Conservation (phyloP, 2,797 vertebrate species). For the Takifugu ocellatus region DNA sequence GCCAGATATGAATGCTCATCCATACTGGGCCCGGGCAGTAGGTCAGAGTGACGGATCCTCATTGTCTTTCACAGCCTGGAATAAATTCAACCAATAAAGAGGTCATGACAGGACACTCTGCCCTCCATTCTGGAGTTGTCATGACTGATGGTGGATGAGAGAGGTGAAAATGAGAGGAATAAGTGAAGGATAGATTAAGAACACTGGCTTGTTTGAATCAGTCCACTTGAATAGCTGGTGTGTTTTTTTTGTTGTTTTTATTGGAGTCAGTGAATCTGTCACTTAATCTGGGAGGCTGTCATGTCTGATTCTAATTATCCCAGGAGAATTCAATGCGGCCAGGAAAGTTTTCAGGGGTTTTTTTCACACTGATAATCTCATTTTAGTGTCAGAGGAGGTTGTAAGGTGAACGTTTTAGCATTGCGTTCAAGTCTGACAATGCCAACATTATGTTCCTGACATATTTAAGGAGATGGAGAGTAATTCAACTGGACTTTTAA, state of each 20-base stretch:
- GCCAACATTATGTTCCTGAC: slow-evolving; percentile 2
- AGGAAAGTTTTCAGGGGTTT: slow-evolving; percentile 31
- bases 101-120: slow-evolving; percentile 47
- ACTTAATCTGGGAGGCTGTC: slow-evolving; percentile 38
- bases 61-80: slow-evolving; percentile 43
- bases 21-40: too few species aligned
- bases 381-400: slow-evolving; percentile 21
- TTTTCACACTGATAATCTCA: slow-evolving; percentile 34
- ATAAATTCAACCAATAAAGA: slow-evolving; percentile 43
- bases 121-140: slow-evolving; percentile 53
- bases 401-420: slow-evolving; percentile 31
- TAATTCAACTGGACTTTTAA: slow-evolving; percentile 4
- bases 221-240: slow-evolving; percentile 53
- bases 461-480: neutral
- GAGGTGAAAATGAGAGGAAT: slow-evolving; percentile 22
- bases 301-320: slow-evolving; percentile 62
- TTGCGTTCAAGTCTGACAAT: slow-evolving; percentile 10
- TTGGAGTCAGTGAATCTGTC: slow-evolving; percentile 57
- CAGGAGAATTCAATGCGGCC: slow-evolving; percentile 34
- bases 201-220: slow-evolving; percentile 52
- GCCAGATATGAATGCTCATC: too few species aligned
- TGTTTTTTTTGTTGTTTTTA: slow-evolving; percentile 23
- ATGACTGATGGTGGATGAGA: slow-evolving; percentile 40
- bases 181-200: slow-evolving; percentile 35
- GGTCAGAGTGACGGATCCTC: slow-evolving; percentile 35